Evolutionary conservation across 1,140 invertebrate genomes (phyloP).

Genomic region (Epicauta chinensis): DNA sequence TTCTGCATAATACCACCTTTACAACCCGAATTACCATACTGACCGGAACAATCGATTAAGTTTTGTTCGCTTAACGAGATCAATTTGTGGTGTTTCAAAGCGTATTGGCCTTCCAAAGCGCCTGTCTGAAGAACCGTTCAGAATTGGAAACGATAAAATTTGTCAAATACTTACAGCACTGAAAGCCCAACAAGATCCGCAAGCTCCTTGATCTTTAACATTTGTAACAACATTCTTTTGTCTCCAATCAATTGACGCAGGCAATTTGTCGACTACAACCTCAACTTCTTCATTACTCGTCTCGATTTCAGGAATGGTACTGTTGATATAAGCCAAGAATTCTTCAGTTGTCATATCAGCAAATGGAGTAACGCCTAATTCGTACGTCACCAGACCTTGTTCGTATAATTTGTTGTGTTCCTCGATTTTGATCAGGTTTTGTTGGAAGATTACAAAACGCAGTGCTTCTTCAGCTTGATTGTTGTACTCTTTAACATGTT

Average conservation of each 20-base stretch:
- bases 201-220: too few relatives aligned
- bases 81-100: background rate
- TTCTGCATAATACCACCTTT: background rate
- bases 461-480: slow-evolving; percentile 60
- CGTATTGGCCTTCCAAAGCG: background rate
- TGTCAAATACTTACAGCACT: too few relatives aligned
- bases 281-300: too few relatives aligned
- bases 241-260: too few relatives aligned
- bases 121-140: too few relatives aligned
- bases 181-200: too few relatives aligned
- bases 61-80: background rate
- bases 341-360: slow-evolving; percentile 80
- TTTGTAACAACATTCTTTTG: too few relatives aligned
- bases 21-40: background rate
- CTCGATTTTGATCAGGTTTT: slow-evolving; percentile 76
- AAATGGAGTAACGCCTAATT: slow-evolving; percentile 70
- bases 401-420: slow-evolving; percentile 70
- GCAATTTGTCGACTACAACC: too few relatives aligned
- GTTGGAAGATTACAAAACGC: slow-evolving; percentile 77
- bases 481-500: too few relatives aligned
- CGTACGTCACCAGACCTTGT: slow-evolving; percentile 57
- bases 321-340: slow-evolving; percentile 58
- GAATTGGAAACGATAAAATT: too few relatives aligned
- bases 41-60: background rate
- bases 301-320: too few relatives aligned